Evolutionary conservation across 35 echinoderm and acorn worm genomes (phyloP).

Genomic region (Heliocidaris erythrogramma): DNA sequence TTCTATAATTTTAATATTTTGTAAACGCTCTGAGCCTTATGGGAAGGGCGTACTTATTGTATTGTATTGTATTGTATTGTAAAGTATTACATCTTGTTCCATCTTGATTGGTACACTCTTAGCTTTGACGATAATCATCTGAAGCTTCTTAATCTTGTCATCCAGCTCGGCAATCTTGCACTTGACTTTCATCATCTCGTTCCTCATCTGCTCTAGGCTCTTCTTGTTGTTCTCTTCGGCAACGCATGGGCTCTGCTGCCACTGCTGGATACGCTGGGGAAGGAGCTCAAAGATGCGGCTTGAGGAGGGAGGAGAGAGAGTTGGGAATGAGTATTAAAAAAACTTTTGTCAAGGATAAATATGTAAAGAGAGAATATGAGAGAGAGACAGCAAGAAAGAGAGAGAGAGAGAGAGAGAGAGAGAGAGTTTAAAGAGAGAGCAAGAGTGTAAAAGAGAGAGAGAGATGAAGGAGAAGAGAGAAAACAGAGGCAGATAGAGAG

Average conservation of each 20-base stretch:
- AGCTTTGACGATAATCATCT: conserved; percentile 75
- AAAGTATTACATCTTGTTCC: conserved; percentile 60
- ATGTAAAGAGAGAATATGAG: too few relatives aligned
- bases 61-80: too few relatives aligned
- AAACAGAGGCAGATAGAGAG: too few relatives aligned
- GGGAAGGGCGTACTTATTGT: too few relatives aligned
- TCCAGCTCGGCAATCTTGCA: conserved; percentile 90
- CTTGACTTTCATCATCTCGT: conserved; percentile 86
- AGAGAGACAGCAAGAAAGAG: too few relatives aligned
- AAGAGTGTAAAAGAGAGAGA: too few relatives aligned
- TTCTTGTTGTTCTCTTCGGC: conserved; percentile 87
- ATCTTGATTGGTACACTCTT: conserved; percentile 60
- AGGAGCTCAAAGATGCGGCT: conserved; percentile 97
- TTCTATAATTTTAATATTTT: too few relatives aligned
- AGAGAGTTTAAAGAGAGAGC: too few relatives aligned
- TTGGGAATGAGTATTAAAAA: neutral
- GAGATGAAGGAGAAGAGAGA: too few relatives aligned
- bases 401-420: too few relatives aligned
- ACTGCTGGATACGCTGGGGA: conserved; percentile 88
- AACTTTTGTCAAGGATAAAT: neutral
- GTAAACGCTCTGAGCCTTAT: too few relatives aligned
- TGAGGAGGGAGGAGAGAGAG: neutral
- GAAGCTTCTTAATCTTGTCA: conserved; percentile 77
- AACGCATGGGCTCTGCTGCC: conserved; percentile 92
- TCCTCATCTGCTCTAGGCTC: conserved; percentile 69